Evolutionary conservation across 2,797 vertebrate species (phyloP), one percentile per base, ranked within the genome.

Genomic region (Emydoidea blandingii): DNA sequence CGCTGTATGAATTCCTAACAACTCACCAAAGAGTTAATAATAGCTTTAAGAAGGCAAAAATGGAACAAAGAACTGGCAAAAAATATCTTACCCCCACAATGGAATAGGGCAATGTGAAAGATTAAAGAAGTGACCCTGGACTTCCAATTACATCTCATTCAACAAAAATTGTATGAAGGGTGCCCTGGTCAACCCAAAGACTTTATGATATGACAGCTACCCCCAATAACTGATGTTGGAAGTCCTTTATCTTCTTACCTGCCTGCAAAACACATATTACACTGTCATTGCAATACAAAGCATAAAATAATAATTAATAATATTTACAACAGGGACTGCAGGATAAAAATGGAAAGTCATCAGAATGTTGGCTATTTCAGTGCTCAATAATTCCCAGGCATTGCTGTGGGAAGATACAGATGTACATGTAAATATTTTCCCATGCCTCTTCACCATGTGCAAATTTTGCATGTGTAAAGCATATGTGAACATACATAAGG

Each of bases 341-440:
- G 89, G 94, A 95, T 59, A 96, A 87, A 97, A 97, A 90, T 95
- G 94, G 97, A 96, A 94, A 96, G 97, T 97, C 96, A 97, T 97
- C 97, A 97, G 95, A 95, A 94, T 96, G 86, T 78, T 93, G 95
- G 93, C 95, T 91, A 83, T 95, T 92, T 90, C 80, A 97, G 95
- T 79, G 68, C 91, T 96, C 94, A 94, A 92, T 97, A 97, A 96
- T 97, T 97, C 96, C 96, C 97, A 98, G 95, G 95, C 95, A 89
- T 83, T 94, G 92, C 92, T 97, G 96, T 97, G 96, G 97, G 96
- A 97, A 97, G 95, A 97, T 97, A 96, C 92, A 95, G 89, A 96
- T 90, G 94, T 91, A 96, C 86, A 94, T 97, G 96, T 94, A 87
- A 97, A 97, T 97, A 97, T 91, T 98, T 98, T 97, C 97, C 96